Percentiles rank a stretch among this genome's conserved stretches.
These are phyloP conservation scores for Oreohelix idahoensis DNA, from an alignment of 1,140 invertebrate genomes.

Conservation along the genomic window DNA sequence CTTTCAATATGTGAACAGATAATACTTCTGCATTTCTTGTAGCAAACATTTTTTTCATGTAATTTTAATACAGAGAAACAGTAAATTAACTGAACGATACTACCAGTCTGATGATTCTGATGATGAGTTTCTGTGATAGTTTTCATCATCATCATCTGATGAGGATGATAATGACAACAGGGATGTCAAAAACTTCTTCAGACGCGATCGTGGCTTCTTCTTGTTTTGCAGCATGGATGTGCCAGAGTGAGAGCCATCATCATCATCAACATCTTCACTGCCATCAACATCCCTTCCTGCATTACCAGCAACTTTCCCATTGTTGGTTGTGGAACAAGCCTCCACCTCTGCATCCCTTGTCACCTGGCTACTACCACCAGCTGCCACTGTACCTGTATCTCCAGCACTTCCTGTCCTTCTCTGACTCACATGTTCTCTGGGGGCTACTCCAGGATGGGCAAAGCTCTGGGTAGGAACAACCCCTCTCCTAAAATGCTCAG, in stretches of 20 bases:
- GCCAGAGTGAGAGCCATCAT: constrained; percentile 26
- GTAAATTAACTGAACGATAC: too few species aligned
- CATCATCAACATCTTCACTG: constrained; percentile 38
- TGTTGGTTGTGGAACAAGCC: background rate
- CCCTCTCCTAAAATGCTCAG: background rate
- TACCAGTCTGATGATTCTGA: constrained; percentile 23
- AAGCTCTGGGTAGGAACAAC: too few species aligned
- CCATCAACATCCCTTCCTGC: background rate
- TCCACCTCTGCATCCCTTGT: background rate
- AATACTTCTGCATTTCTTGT: too few species aligned
- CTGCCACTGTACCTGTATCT: background rate
- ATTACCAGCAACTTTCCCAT: background rate
- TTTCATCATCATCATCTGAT: constrained; percentile 21
- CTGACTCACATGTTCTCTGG: background rate
- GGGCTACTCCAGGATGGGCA: background rate
- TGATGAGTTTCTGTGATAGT: background rate
- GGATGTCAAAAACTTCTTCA: constrained; percentile 48
- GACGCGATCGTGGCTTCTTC: constrained; percentile 39
- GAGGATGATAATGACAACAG: constrained; percentile 46
- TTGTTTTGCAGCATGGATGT: constrained; percentile 35
- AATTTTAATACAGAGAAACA: too few species aligned
- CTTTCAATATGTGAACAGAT: too few species aligned
- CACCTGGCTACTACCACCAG: background rate
- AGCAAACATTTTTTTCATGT: too few species aligned
- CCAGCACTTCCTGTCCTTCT: background rate